Base-by-base conservation (phyloP, 2,113 vertebrate species). In the Pangasianodon hypophthalmus region DNA sequence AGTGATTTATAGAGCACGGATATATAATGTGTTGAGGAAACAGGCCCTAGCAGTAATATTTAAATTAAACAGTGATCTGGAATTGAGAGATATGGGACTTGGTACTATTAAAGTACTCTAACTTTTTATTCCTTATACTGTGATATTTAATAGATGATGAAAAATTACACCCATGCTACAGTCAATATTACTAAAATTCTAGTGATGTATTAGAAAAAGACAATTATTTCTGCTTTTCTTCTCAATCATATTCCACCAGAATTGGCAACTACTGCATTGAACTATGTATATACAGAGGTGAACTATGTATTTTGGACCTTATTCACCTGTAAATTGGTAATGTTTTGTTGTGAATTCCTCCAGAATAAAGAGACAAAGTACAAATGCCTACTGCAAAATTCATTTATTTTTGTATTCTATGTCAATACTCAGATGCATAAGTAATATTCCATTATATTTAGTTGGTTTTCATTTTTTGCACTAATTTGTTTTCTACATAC, bases 321-420 rank as follows among this genome's bases (percentile, higher is more conserved):
- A 4, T 44, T 75, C 19, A 46, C 8, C 14, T 71, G 32, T 71
- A 26, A 77, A 11, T 44, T 29, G 46, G 1, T 80, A 6, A 11
- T 48, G 4, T 80, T 50, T 29, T 82, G 77, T 52, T 54, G 14
- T 56, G 14, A 9, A 24, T 67, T 64, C 19, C 6, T 50, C 32
- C 11, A 46, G 26, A 54, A 67, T 75, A 32, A 84, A 77, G n/a
- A 82, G 14, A 80, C 60, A 64, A 86, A 50, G 29, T 24, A 79
- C 37, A 71, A 56, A 37, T 10, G 2, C 32, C 8, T 82, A 69
- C 37, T 92, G 88, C 91, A 91, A 94, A 93, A 91, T 14, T 14
- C 3, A 62, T 92, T 93, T 85, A 92, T 93, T 92, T 41, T 69
- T 84, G 84, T 86, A 48, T 87, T 85, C 21, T 81, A 71, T 85